A percentile compares a stretch with the other conserved stretches of the same genome.
These are phyloP conservation scores for Choreutis nemorana DNA, from an alignment of 2,888 invertebrate genomes.

Conservation along the genomic window DNA sequence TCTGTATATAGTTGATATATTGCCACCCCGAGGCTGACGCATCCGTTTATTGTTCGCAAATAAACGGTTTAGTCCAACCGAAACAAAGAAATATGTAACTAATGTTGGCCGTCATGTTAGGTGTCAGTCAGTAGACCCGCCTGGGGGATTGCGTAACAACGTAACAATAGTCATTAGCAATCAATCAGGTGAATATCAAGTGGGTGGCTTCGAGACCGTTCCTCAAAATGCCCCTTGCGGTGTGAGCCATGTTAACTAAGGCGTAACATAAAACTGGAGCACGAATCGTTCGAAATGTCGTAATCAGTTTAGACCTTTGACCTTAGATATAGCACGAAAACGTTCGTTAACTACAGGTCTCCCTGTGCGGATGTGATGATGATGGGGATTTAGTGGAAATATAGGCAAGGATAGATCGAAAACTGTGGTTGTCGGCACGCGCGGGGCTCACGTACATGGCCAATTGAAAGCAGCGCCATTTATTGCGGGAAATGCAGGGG, in stretches of 20 bases:
- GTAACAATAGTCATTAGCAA: constrained; percentile 58
- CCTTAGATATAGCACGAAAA: not conserved
- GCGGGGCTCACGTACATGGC: constrained; percentile 41
- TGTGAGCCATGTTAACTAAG: constrained; percentile 13
- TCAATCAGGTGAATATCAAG: constrained; percentile 45
- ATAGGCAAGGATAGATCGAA: constrained; percentile 32
- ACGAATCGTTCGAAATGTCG: no score
- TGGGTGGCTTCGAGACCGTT: constrained; percentile 32
- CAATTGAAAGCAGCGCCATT: constrained; percentile 56
- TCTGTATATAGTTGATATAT: constrained; percentile 37
- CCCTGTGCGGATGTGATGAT: constrained; percentile 22
- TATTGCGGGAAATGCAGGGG: constrained; percentile 48
- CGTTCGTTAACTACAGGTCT: constrained; percentile 1
- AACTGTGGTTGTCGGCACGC: constrained; percentile 49
- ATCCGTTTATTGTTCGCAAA: constrained; percentile 41
- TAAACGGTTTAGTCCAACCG: constrained; percentile 23
- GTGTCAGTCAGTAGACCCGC: constrained; percentile 27
- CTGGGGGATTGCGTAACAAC: constrained; percentile 38
- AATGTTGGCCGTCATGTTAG: constrained; percentile 36
- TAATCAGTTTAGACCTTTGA: not conserved
- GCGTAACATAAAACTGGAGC: no score
- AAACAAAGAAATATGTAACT: constrained; percentile 31
- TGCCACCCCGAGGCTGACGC: constrained; percentile 19
- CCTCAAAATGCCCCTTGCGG: constrained; percentile 42
- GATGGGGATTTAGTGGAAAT: constrained; percentile 47